These are phyloP conservation scores for Tychaedon coryphoeus DNA, from an alignment of 2,113 vertebrate species.

Conservation along the genomic window DNA sequence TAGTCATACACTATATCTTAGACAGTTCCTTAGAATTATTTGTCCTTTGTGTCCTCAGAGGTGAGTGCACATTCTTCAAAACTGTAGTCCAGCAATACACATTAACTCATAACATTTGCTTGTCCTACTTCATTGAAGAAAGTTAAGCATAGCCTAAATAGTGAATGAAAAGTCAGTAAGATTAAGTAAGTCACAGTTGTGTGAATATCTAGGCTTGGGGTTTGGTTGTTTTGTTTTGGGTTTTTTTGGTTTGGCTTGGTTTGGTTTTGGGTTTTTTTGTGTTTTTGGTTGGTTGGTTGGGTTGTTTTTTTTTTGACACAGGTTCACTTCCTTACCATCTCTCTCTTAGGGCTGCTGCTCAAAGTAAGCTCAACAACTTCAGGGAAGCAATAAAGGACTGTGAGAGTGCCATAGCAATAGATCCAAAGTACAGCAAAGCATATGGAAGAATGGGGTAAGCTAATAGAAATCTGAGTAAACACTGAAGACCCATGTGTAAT, in stretches of 20 bases:
- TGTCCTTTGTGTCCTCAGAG: background rate
- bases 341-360: constrained; percentile 88
- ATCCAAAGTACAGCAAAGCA: constrained; percentile 95
- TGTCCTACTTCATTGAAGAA: background rate
- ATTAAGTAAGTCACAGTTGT: background rate
- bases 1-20: background rate
- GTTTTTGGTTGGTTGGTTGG: background rate
- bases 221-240: background rate
- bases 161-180: background rate
- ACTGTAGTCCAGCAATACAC: background rate
- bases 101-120: background rate
- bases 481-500: background rate
- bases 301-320: background rate
- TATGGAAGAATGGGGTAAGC: constrained; percentile 98
- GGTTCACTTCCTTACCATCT: background rate
- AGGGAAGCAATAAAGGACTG: constrained; percentile 91
- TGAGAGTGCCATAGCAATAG: constrained; percentile 92
- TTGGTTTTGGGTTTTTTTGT: background rate
- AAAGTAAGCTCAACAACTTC: constrained; percentile 92
- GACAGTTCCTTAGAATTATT: background rate
- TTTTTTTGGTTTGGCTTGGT: background rate
- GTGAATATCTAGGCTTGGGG: background rate
- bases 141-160: background rate
- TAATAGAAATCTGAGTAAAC: background rate
- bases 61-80: background rate